Evolutionary conservation across 2,888 invertebrate species (phyloP).

Genomic region (Cerastoderma edule): DNA sequence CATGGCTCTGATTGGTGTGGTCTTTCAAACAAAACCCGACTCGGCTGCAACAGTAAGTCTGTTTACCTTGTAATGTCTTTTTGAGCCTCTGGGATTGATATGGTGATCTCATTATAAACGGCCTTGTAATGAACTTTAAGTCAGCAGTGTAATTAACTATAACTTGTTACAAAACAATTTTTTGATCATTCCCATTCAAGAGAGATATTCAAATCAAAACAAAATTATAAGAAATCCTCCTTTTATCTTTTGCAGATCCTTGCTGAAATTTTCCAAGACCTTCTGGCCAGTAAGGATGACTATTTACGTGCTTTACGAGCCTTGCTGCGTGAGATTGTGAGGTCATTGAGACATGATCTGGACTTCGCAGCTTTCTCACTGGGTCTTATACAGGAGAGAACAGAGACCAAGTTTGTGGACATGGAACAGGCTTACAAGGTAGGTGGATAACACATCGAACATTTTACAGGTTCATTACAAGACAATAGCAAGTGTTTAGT

Average conservation of each 20-base stretch:
- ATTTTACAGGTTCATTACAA: too few species aligned
- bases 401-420: constrained; percentile 79
- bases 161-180: too few species aligned
- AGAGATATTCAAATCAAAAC: too few species aligned
- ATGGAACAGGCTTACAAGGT: constrained; percentile 82
- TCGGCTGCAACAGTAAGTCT: constrained; percentile 89
- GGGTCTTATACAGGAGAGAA: constrained; percentile 87
- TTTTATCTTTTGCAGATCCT: constrained; percentile 76
- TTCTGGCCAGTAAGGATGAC: constrained; percentile 91
- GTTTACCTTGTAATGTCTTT: too few species aligned
- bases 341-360: constrained; percentile 92
- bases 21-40: constrained; percentile 93
- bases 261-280: constrained; percentile 88
- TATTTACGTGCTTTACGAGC: constrained; percentile 94
- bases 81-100: too few species aligned
- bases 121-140: too few species aligned
- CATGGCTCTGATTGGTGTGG: constrained; percentile 94
- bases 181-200: too few species aligned
- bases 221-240: too few species aligned
- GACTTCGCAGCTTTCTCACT: constrained; percentile 92
- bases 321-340: constrained; percentile 94
- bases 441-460: too few species aligned
- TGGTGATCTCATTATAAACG: too few species aligned
- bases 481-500: too few species aligned
- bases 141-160: too few species aligned